Percentiles rank a stretch among this genome's conserved stretches.
These are phyloP conservation scores for Archips crataeganus DNA, from an alignment of 2,888 invertebrate species.

Conservation along the genomic window DNA sequence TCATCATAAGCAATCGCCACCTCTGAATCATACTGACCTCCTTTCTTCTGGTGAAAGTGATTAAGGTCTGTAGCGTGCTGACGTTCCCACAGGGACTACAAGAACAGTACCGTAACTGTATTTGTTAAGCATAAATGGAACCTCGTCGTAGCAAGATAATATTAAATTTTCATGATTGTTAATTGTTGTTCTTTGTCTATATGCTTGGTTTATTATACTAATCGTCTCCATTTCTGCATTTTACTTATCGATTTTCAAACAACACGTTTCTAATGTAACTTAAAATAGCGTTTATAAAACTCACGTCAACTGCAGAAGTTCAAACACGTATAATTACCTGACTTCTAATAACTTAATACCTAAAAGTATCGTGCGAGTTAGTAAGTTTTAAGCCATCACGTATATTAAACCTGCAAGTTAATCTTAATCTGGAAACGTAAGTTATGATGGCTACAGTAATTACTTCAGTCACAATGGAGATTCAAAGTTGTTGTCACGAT, in stretches of 20 bases:
- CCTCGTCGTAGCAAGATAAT: too few relatives aligned
- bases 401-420: constrained; percentile 6
- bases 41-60: constrained; percentile 30
- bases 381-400: constrained; percentile 5
- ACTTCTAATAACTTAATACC: neutral
- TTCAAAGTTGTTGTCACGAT: neutral
- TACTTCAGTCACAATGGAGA: neutral
- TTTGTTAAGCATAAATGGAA: neutral
- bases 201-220: neutral
- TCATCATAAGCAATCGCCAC: neutral
- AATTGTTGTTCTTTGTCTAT: too few relatives aligned
- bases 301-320: neutral
- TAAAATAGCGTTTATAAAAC: neutral
- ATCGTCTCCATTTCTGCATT: neutral
- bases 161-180: too few relatives aligned
- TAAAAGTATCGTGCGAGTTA: neutral
- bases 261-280: neutral
- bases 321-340: neutral
- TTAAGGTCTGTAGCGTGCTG: neutral
- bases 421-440: neutral
- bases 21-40: constrained; percentile 11
- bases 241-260: neutral
- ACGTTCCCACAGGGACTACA: neutral
- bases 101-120: neutral
- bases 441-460: neutral